Evolutionary conservation across 2,113 vertebrate genomes (phyloP), one percentile per base, ranked within the genome.

Genomic region (Aramus guarauna): DNA sequence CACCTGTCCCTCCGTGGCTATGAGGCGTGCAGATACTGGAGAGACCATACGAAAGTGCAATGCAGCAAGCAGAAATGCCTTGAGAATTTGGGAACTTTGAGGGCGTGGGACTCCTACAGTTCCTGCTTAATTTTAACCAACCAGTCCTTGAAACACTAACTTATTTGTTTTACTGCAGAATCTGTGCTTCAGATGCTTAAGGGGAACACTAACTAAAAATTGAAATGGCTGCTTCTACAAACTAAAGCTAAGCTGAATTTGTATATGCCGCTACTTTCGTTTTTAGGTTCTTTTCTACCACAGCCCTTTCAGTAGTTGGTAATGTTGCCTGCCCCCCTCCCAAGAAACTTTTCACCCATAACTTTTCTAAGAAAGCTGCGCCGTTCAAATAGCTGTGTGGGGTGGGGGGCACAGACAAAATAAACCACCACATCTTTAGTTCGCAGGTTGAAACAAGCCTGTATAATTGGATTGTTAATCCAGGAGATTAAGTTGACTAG

Each of bases 361-460:
- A 50, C 29, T 29, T 77, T 55, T 52, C 29, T 32, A 77, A 50
- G 37, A 52, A 64, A 27, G 26, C 30, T 64, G 37, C 67, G 56
- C 77, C 34, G 32, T 67, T 94, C 9, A 83, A 45, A 48, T 69
- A 16, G 45, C 1, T 1, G 52, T 37, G 53, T 48, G 64, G 60
- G 47, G 85, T 48, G 52, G 64, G 55, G 82, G 89, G 32, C 66
- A 24, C 69, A 86, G 69, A 43, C 60, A 85, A 77, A 95, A 39
- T 68, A 60, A 86, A 93, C 8, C 45, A 12, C 64, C 41, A 21
- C 24, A 73, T 89, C 41, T 92, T 41, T 4, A 29, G 55, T 14
- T 74, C 0, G 2, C 90, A 95, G 84, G 92, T 94, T 94, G 26
- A 68, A 97, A 96, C 97, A 97, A 88, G 93, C 78, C 81, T 52